Evolutionary conservation across 2,888 invertebrate genomes (phyloP).

Genomic region (Brachylomia viminalis): DNA sequence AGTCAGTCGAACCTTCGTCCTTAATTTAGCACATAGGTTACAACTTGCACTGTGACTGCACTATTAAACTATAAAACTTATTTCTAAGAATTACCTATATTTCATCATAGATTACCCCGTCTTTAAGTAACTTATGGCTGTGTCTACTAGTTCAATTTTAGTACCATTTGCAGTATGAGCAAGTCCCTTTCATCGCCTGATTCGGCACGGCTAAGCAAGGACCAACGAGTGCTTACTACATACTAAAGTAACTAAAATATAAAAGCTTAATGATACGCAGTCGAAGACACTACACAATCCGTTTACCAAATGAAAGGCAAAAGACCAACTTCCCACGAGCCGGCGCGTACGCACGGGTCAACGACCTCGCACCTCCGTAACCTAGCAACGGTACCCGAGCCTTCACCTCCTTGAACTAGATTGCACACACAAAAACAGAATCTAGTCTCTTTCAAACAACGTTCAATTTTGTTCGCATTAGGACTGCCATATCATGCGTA

Average conservation of each 20-base stretch:
- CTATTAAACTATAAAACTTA: neutral
- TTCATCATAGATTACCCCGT: neutral
- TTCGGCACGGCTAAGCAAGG: constrained; percentile 11
- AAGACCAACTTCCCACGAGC: constrained; percentile 69
- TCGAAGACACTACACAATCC: constrained; percentile 49
- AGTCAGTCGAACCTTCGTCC: neutral
- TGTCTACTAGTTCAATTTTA: neutral
- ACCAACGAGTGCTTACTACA: constrained; percentile 19
- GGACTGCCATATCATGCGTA: constrained; percentile 48
- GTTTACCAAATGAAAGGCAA: constrained; percentile 61
- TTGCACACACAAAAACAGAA: constrained; percentile 37
- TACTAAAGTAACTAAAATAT: neutral
- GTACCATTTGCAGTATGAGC: neutral
- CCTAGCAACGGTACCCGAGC: constrained; percentile 81
- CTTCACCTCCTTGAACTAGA: constrained; percentile 74
- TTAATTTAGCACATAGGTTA: neutral
- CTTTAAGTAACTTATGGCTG: neutral
- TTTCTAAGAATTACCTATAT: neutral
- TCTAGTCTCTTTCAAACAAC: constrained; percentile 19
- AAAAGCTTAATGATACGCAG: constrained; percentile 28
- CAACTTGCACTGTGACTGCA: neutral
- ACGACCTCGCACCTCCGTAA: constrained; percentile 76
- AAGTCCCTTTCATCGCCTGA: neutral
- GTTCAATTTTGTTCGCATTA: constrained; percentile 42
- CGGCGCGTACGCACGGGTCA: constrained; percentile 80